These are phyloP conservation scores for Paguma larvata DNA, from an alignment of 2,797 vertebrate genomes.

Conservation along the genomic window DNA sequence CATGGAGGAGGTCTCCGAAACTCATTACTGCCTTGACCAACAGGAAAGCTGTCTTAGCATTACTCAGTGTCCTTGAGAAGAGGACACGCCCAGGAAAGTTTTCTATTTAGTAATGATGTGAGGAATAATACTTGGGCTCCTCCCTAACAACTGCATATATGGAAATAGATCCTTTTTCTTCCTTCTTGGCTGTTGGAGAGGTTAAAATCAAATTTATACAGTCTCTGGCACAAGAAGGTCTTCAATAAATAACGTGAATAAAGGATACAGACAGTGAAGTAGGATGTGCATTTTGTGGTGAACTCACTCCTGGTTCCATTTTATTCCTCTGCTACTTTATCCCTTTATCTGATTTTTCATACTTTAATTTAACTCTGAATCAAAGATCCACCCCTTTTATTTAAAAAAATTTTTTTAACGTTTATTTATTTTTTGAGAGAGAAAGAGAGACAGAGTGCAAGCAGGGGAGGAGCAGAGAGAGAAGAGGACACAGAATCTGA, in stretches of 20 bases:
- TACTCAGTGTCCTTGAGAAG: background rate
- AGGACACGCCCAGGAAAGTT: background rate
- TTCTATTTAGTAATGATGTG: background rate
- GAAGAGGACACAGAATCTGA: too few species aligned
- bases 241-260: background rate
- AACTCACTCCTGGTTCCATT: background rate
- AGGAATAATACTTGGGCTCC: conserved; percentile 27
- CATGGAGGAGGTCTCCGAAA: background rate
- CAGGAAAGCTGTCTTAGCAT: background rate
- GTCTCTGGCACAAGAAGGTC: background rate
- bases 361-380: background rate
- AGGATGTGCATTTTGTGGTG: background rate
- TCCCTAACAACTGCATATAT: background rate
- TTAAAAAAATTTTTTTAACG: background rate
- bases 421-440: too few species aligned
- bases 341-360: conserved; percentile 33
- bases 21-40: background rate
- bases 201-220: conserved; percentile 2
- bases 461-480: too few species aligned
- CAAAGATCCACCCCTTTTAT: background rate
- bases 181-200: background rate
- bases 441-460: too few species aligned
- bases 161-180: background rate
- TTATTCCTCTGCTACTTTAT: background rate
- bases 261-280: background rate